Conservation (phyloP, 2,113 vertebrate species). For the Tangachromis dhanisi region DNA sequence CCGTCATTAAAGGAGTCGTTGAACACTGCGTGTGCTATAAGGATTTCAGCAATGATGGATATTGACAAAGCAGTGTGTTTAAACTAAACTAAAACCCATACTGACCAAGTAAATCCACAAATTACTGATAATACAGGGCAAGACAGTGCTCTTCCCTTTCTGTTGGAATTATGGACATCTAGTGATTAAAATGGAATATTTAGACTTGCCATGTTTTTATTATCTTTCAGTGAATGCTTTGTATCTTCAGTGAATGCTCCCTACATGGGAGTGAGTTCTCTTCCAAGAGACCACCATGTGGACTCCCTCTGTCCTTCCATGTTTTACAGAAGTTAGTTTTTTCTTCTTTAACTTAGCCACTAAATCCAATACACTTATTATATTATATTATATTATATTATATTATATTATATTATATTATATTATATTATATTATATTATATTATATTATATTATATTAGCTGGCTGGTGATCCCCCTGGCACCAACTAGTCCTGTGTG, state of each 20-base stretch:
- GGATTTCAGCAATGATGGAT: conserved; percentile 51
- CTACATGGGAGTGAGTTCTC: background rate
- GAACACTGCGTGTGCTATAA: conserved; percentile 27
- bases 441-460: background rate
- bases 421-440: background rate
- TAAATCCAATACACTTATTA: background rate
- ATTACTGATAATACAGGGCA: background rate
- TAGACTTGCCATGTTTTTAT: background rate
- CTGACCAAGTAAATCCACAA: background rate
- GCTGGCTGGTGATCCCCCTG: background rate
- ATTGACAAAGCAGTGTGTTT: conserved; percentile 67
- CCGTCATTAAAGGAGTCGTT: conserved; percentile 55
- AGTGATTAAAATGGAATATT: background rate
- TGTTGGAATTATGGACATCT: background rate
- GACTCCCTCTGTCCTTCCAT: background rate
- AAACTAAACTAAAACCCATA: conserved; percentile 26
- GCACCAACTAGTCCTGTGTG: background rate
- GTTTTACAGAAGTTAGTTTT: background rate
- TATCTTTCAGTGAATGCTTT: background rate
- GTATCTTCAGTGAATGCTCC: background rate
- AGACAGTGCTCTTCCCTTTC: background rate
- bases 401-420: background rate
- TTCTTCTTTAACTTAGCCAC: background rate
- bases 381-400: background rate
- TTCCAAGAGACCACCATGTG: background rate